Evolutionary conservation across 2,888 invertebrate genomes (phyloP), one percentile per base, ranked within the genome.

Genomic region (Cylindroiulus punctatus): DNA sequence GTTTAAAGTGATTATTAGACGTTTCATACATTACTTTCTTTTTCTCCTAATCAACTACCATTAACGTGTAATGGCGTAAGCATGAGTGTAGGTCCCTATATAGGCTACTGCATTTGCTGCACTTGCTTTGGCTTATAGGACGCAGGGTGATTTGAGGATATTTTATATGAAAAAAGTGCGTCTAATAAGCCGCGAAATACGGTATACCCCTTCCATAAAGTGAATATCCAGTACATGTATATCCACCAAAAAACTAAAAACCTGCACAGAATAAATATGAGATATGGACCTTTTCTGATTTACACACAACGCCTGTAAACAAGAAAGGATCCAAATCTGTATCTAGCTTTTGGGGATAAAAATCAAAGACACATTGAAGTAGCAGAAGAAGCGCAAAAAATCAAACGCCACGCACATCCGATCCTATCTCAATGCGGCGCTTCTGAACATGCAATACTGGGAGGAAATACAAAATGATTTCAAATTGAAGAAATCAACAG

Each of bases 401-500:
- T 52, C 52, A 52, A 57, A 22, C 22, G 22, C 22, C 57, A 22
- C 57, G 22, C 57, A 57, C 57, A 22, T 57, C 57, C 57, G 57
- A 57, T 57, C 22, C 22, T 19, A 57, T 57, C n/a, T 57, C 57
- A 57, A 57, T 57, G 57, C 22, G 22, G 22, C 57, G 22, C 57
- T 57, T n/a, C 22, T 57, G 57, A 57, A 57, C n/a, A n/a, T 57
- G 22, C 22, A 57, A 57, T 57, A 57, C 22, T 57, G 57, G 7
- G 57, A 57, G 57, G 57, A 57, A 57, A 57, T 57, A 57, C 57
- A 57, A 57, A 57, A 57, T 57, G 57, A 57, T 57, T 57, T 57
- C 57, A 57, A 57, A 57, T 57, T 57, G 57, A 22, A n/a, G 57
- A 57, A 57, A 57, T 57, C 57, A 57, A 57, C 57, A 57, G 57